Evolutionary conservation across 1,140 invertebrate species (phyloP).

Genomic region (Drosophila orena): DNA sequence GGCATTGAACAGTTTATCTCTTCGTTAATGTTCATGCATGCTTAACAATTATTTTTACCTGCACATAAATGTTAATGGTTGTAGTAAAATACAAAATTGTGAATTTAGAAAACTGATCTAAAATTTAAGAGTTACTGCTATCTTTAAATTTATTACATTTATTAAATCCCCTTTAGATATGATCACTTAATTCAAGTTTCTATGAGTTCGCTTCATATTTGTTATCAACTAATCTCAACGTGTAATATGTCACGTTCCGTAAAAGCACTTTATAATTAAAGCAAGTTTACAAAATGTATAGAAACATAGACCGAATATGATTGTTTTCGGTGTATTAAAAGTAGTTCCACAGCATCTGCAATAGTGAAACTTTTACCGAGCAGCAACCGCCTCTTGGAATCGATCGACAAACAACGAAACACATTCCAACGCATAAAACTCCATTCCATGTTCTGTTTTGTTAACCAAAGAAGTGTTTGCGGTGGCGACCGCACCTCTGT

Average conservation of each 20-base stretch:
- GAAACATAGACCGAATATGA: background rate
- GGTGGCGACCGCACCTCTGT: conserved; percentile 32
- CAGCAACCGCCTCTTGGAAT: conserved; percentile 29
- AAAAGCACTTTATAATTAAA: background rate
- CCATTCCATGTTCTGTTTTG: conserved; percentile 29
- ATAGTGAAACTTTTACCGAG: conserved; percentile 38
- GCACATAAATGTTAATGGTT: background rate
- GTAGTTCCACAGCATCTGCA: conserved; percentile 23
- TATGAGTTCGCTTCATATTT: background rate
- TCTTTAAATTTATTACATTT: background rate
- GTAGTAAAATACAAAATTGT: no score
- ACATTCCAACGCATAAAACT: conserved; percentile 39
- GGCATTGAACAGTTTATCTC: background rate
- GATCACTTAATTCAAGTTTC: background rate
- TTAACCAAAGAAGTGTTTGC: conserved; percentile 57
- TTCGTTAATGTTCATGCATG: background rate
- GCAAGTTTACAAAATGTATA: background rate
- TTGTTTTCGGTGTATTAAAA: conserved; percentile 31
- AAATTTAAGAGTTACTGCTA: background rate
- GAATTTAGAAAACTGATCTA: background rate
- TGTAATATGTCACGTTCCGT: background rate
- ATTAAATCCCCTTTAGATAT: background rate
- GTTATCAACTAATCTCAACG: background rate
- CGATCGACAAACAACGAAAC: conserved; percentile 41
- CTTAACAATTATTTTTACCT: background rate